phyloP scores from a whole-genome alignment of 2,113 vertebrate species.

The Nematolebias whitei region DNA sequence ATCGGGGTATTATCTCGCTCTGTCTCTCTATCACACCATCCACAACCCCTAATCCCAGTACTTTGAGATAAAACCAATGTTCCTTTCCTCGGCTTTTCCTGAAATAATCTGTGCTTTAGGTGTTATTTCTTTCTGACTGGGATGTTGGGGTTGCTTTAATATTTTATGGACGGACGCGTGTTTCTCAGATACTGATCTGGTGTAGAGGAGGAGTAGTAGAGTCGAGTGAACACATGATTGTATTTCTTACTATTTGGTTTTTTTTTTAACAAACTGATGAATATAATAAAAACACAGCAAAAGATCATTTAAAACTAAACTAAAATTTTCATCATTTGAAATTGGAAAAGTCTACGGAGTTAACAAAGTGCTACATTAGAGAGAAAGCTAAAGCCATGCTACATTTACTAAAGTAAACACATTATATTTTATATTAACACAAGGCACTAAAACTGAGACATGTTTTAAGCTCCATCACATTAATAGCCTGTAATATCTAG shows the following conservation, averaged over 20 bases:
- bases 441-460: conserved; percentile 1
- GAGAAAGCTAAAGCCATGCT: background rate
- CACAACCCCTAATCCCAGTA: conserved; percentile 22
- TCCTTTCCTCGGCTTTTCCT: conserved; percentile 14
- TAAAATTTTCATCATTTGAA: conserved; percentile 2
- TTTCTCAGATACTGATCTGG: conserved; percentile 23
- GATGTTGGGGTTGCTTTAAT: conserved; percentile 37
- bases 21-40: conserved; percentile 32
- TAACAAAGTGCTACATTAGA: background rate
- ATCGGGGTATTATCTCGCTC: conserved; percentile 23
- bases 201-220: background rate
- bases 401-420: conserved; percentile 5
- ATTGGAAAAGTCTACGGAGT: background rate
- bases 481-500: background rate
- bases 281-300: background rate
- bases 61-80: conserved; percentile 38
- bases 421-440: conserved; percentile 13
- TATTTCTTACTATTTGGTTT: conserved; percentile 10
- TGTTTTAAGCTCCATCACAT: conserved; percentile 7
- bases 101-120: conserved; percentile 47
- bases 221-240: background rate
- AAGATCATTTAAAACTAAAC: background rate
- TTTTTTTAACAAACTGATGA: background rate
- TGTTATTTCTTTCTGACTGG: conserved; percentile 43
- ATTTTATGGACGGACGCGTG: conserved; percentile 29